Evolutionary conservation across 2,888 invertebrate species (phyloP), one percentile per base, ranked within the genome.

Genomic region (Pristionchus maxplancki): DNA sequence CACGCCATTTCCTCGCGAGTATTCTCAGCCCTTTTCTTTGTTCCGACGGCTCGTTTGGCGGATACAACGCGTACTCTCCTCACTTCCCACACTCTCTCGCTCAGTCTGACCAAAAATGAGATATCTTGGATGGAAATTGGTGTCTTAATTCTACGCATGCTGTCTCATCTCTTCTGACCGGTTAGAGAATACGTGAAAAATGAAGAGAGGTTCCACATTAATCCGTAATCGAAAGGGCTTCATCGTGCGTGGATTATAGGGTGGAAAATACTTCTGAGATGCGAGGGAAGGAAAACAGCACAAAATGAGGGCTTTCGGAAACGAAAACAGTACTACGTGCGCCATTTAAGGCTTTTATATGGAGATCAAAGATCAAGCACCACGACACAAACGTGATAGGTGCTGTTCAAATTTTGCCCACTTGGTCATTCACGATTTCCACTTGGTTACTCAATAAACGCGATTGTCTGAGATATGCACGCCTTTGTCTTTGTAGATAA

Each of bases 1-100:
- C 31, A 67, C 67, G 34, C 67, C 67, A 67, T 67, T 67, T 67
- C 67, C 67, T 64, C 31, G n/a, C n/a, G n/a, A n/a, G n/a, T n/a
- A n/a, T n/a, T n/a, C n/a, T n/a, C n/a, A n/a, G n/a, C n/a, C n/a
- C n/a, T n/a, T n/a, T n/a, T n/a, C n/a, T n/a, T n/a, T n/a, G n/a
- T n/a, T n/a, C n/a, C n/a, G n/a, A n/a, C n/a, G n/a, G n/a, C n/a
- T n/a, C n/a, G n/a, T n/a, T n/a, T n/a, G n/a, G n/a, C n/a, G n/a
- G n/a, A n/a, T n/a, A n/a, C n/a, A n/a, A n/a, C n/a, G n/a, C n/a
- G n/a, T n/a, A n/a, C n/a, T n/a, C n/a, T n/a, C n/a, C n/a, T n/a
- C n/a, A n/a, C n/a, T n/a, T n/a, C n/a, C n/a, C n/a, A n/a, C 58
- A 58, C 58, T 28, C 6, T 64, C 28, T 67, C 67, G 15, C 67